Evolutionary conservation across 2,888 invertebrate species (phyloP), one percentile per base, ranked within the genome.

Genomic region (Gerosis bhagava): DNA sequence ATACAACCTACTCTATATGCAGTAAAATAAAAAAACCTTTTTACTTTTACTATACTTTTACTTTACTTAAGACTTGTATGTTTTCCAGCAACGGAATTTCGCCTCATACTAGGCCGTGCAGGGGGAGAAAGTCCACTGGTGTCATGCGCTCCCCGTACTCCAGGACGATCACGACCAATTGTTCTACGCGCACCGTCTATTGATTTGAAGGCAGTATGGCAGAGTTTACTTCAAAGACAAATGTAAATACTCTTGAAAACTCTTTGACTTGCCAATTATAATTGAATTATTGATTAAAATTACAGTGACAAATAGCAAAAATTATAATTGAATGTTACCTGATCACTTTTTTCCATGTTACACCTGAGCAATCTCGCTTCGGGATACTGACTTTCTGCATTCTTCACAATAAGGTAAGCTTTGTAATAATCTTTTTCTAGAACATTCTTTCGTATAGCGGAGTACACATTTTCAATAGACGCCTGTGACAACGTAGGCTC

Each of bases 141-240:
- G 0, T 94, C 94, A 31, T 94, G 94, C 70, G 92, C 94, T 0
- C 94, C 94, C 0, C 92, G 94, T 0, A 92, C 92, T 17, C 93
- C 93, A 32, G 90, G 93, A 0, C 88, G 93, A 40, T 91, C 93
- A 60, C 90, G 94, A 60, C 93, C 94, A 12, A 82, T 96, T 8
- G 92, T 94, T 1, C 77, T 97, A 8, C 88, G 96, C 39, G 96
- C 96, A 1, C 96, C 96, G 0, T 95, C 94, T 1, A 90, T 94
- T 49, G 96, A 96, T 73, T 80, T 96, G 25, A 97, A 97, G 73
- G 96, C 96, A 24, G 96, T 96, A 5, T 97, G 96, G 96, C 96
- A 96, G 81, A 96, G 96, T 77, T 89, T 96, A 46, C 90, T 97
- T 15, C 95, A 96, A 67, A 90, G 96, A 54, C 96, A 96, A 87